A percentile compares a stretch with the other conserved stretches of the same genome.
phyloP scores from a whole-genome alignment of 2,113 vertebrate species.

The Oncorhynchus gorbuscha region DNA sequence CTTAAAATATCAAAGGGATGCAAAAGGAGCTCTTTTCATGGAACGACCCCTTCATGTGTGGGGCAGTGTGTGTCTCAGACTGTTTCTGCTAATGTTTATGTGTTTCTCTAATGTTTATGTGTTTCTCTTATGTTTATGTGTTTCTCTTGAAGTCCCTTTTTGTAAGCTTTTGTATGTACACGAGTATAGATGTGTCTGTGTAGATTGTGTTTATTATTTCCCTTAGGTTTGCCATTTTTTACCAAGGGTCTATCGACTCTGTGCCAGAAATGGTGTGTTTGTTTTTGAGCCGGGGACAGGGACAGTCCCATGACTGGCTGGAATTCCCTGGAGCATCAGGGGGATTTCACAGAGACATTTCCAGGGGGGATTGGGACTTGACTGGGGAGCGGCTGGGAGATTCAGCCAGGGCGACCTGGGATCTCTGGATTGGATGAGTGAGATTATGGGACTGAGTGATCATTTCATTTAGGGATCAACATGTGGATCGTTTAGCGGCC shows the following conservation, averaged over 20 bases:
- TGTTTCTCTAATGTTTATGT: too few species aligned
- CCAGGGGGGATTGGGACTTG: background rate
- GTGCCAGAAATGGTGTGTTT: constrained; percentile 9
- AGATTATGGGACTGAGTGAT: constrained; percentile 68
- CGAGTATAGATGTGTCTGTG: background rate
- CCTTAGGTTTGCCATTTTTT: background rate
- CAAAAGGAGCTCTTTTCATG: too few species aligned
- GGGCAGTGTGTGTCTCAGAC: background rate
- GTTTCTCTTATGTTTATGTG: background rate
- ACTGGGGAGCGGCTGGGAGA: constrained; percentile 15
- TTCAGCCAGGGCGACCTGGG: constrained; percentile 25
- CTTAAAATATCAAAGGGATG: too few species aligned
- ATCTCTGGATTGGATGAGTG: constrained; percentile 62
- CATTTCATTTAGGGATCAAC: constrained; percentile 69
- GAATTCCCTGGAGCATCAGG: constrained; percentile 46
- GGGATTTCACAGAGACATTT: constrained; percentile 12
- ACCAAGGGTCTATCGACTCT: background rate
- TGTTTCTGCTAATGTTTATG: background rate
- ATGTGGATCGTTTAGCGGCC: constrained; percentile 56
- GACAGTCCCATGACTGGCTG: constrained; percentile 8
- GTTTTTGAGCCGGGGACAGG: background rate
- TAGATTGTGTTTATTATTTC: background rate
- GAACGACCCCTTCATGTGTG: background rate
- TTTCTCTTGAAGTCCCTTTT: background rate
- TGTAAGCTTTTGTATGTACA: background rate